phyloP scores from a whole-genome alignment of 2,113 vertebrate genomes.

The Crotophaga sulcirostris region DNA sequence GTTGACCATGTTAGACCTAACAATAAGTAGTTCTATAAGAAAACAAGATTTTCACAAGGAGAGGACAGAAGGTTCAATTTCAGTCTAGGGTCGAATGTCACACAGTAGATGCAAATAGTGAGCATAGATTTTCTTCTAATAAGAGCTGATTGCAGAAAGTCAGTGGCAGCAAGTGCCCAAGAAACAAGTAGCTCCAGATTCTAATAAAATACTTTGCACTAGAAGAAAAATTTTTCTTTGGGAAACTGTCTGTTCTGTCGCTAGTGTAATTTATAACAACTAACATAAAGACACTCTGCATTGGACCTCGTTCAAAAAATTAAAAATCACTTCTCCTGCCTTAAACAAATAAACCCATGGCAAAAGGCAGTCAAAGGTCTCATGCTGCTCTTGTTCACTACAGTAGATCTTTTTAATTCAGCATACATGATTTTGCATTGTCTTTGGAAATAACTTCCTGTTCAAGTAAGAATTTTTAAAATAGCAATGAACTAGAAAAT shows the following conservation, averaged over 20 bases:
- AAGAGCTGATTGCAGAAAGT: not conserved
- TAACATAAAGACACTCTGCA: not conserved
- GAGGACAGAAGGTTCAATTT: not conserved
- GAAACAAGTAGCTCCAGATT: not conserved
- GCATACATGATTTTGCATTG: not conserved
- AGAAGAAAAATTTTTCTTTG: not conserved
- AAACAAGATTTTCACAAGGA: not conserved
- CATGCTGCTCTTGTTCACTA: not conserved
- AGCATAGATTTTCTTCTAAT: not conserved
- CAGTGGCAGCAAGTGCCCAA: not conserved
- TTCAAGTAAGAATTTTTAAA: not conserved
- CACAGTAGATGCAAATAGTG: not conserved
- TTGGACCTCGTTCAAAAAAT: slow-evolving; percentile 28
- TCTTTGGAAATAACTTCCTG: not conserved
- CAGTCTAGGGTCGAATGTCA: not conserved
- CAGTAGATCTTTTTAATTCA: not conserved
- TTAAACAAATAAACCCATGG: slow-evolving; percentile 6
- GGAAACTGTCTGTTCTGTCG: not conserved
- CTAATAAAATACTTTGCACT: not conserved
- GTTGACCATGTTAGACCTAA: not conserved
- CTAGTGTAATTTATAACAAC: slow-evolving; percentile 12
- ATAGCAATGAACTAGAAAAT: not conserved
- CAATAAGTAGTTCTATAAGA: not conserved
- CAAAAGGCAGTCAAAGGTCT: not conserved
- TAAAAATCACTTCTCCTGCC: slow-evolving; percentile 19